Conservation (phyloP, 1,140 invertebrate genomes). For the Parasteatoda tepidariorum region DNA sequence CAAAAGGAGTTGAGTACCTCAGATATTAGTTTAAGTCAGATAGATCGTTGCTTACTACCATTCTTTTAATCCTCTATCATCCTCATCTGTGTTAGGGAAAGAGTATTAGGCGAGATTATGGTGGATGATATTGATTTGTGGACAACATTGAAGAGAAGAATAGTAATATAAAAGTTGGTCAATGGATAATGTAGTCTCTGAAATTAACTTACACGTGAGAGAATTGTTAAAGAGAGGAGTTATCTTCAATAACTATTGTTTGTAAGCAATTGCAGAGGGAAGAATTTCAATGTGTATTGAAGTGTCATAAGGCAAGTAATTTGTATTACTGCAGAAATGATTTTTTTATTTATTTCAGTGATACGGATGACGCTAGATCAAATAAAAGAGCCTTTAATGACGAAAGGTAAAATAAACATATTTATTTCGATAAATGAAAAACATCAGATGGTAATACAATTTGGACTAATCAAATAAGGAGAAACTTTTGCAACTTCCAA, state of each 20-base stretch:
- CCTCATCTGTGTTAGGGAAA: conserved; percentile 10
- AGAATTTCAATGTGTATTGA: too few relatives aligned
- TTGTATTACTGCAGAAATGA: too few relatives aligned
- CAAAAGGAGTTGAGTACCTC: not conserved
- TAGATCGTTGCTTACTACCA: conserved; percentile 14
- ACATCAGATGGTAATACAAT: conserved; percentile 20
- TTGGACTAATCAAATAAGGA: too few relatives aligned
- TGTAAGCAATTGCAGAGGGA: not conserved
- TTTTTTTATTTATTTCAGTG: not conserved
- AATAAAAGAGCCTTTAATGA: not conserved
- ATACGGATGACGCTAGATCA: not conserved
- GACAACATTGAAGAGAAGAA: too few relatives aligned
- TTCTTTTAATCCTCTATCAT: conserved; percentile 21
- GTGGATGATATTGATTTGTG: conserved; percentile 5
- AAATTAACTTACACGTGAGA: not conserved
- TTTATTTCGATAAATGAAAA: not conserved
- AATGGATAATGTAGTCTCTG: not conserved
- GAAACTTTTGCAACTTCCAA: too few relatives aligned
- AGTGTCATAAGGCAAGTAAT: too few relatives aligned
- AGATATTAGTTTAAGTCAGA: conserved; percentile 21
- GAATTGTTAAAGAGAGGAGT: not conserved
- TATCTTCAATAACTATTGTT: not conserved
- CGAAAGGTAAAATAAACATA: not conserved
- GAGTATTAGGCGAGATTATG: conserved; percentile 22
- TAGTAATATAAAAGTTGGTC: conserved; percentile 1